Percentiles rank a stretch among this genome's conserved stretches.
These are phyloP conservation scores for Coregonus suidteri DNA, from an alignment of 2,797 vertebrate species.

Conservation along the genomic window DNA sequence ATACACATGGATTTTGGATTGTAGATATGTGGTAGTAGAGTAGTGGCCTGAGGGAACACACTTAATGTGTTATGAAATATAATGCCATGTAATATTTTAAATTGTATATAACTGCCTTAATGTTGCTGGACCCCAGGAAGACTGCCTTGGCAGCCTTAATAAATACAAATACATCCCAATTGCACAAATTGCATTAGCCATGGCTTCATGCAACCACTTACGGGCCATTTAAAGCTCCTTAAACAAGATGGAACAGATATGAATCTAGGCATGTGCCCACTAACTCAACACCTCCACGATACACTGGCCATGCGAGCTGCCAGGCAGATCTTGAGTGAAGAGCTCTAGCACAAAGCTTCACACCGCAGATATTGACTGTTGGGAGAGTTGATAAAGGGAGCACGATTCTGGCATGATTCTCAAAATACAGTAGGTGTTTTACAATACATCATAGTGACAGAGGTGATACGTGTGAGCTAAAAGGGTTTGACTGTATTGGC, in stretches of 20 bases:
- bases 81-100: no score
- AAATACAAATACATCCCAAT: background rate
- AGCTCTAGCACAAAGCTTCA: background rate
- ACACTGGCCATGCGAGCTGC: background rate
- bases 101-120: no score
- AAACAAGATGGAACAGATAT: background rate
- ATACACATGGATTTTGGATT: background rate
- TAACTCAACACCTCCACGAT: background rate
- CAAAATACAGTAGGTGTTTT: background rate
- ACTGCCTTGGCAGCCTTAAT: no score
- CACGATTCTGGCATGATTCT: background rate
- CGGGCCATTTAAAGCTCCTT: constrained; percentile 1
- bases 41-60: no score
- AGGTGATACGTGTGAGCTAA: background rate
- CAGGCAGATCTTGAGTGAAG: background rate
- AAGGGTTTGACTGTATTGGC: background rate
- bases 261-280: background rate
- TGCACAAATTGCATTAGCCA: background rate
- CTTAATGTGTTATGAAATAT: no score
- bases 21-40: no score
- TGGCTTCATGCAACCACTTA: constrained; percentile 2
- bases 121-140: no score
- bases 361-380: background rate
- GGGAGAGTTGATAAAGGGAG: background rate
- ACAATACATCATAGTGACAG: no score